Base-by-base conservation (phyloP, 1,140 invertebrate species). In the Archivesica marissinica region DNA sequence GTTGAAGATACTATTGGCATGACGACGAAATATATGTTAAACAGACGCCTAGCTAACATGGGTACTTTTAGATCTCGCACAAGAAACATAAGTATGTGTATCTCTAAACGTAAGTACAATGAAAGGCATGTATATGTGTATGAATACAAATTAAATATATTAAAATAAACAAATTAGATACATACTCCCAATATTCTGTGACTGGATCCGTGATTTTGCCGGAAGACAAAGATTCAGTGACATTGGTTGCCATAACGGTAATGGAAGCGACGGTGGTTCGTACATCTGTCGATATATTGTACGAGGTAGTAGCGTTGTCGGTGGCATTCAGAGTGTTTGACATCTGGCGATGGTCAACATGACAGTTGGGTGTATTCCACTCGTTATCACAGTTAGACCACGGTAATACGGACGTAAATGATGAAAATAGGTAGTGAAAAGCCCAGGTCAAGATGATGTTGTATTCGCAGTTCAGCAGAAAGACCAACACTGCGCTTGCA, bases 321-420 rank as follows among this genome's bases (percentile, higher is more conserved):
- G 61, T 64, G n/a, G 38, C n/a, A 56, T 52, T 56, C 0, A 13
- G 0, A 25, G 0, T 25, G 7, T 59, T 41, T 33, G 56, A 39
- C 15, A 38, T 17, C 41, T 75, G 38, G 11, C 82, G 28, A 30
- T 83, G 80, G 56, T 72, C 82, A 0, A 85, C 82, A 47, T 41
- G 56, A 70, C 92, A 91, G 30, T 89, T 83, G n/a, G 85, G 72
- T 0, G 94, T 93, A 86, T 94, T 94, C 94, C 94, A 95, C 35
- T 83, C 80, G 76, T 94, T 93, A 39, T 92, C 88, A 82, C 94
- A 95, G 47, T 90, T 85, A 30, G 91, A 92, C 94, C 94, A 95
- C 0, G 94, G 94, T 17, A 95, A 81, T 15, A 89, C 88, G 2
- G 86, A 75, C 9, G 80, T 89, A 85, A 94, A 93, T 25, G 92